Evolutionary conservation across 2,797 vertebrate species (phyloP), one percentile per base, ranked within the genome.

Genomic region (Xiphorhynchus erythropygius): DNA sequence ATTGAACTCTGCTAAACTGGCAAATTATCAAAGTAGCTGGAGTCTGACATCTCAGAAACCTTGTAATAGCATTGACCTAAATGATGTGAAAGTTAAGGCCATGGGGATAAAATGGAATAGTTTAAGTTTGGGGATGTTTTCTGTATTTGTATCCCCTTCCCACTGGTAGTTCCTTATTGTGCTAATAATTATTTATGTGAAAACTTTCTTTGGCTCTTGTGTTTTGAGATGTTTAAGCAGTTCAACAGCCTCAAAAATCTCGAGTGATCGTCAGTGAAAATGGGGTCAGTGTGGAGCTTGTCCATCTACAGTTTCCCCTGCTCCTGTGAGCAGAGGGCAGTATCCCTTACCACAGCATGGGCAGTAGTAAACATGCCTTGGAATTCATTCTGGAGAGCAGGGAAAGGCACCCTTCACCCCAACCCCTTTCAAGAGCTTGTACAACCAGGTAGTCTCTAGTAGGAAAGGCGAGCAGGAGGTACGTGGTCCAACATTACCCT

Each of bases 371-470:
- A 10, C 3, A 1, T 22, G 30, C 21, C 35, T 74, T 9, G 10
- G 55, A 16, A 59, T 73, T 81, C 47, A 32, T 37, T 13, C 15
- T 1, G 3, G 14, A 60, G 21, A 46, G 25, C 1, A 19, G 30
- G 24, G 30, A 30, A 57, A 56, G n/a, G 16, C 53, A 41, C 12
- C 4, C 13, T 67, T 7, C 13, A 21, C 6, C 25, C 17, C 42
- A 47, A 0, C 0, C 2, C 69, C 0, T 0, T 41, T 47, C 39
- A 42, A 67, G 55, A 56, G 41, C 8, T 18, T 4, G 5, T 7
- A 18, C 10, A 55, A 44, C 11, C 18, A 9, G 2, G 10, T 0
- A 8, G 7, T 27, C 50, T 39, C 25, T 49, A 16, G 21, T 33
- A 22, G 57, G 22, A 44, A n/a, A 55, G 23, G 6, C 6, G 42